Evolutionary conservation across 2,888 invertebrate species (phyloP).

Genomic region (Macrosiphum euphorbiae): DNA sequence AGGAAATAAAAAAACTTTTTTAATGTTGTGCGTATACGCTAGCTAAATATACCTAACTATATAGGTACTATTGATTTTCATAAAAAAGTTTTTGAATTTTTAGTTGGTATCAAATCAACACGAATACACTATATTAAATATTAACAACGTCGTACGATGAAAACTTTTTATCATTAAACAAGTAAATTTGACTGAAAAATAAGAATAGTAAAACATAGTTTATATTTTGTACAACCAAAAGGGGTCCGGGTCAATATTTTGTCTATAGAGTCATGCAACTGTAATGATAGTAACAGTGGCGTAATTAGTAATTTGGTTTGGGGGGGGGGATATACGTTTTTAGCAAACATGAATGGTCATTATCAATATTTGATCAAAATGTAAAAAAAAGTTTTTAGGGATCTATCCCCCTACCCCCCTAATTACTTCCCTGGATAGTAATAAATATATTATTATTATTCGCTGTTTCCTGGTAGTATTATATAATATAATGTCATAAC

Average conservation of each 20-base stretch:
- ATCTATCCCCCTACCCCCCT: too few relatives aligned
- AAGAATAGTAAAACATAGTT: neutral
- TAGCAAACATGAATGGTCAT: too few relatives aligned
- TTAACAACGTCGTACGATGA: neutral
- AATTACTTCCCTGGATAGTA: too few relatives aligned
- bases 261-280: neutral
- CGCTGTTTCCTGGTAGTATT: neutral
- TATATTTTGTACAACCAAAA: neutral
- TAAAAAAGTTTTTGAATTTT: neutral
- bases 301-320: too few relatives aligned
- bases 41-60: neutral
- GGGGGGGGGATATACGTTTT: too few relatives aligned
- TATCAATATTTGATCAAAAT: too few relatives aligned
- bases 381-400: too few relatives aligned
- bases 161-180: neutral
- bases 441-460: neutral
- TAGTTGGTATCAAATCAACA: neutral
- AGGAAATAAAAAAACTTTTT: neutral
- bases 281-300: neutral
- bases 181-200: neutral
- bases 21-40: neutral
- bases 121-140: neutral
- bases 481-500: neutral
- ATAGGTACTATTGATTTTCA: neutral
- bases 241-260: neutral